Evolutionary conservation across 1,140 invertebrate species (phyloP).

Genomic region (Halyomorpha halys): DNA sequence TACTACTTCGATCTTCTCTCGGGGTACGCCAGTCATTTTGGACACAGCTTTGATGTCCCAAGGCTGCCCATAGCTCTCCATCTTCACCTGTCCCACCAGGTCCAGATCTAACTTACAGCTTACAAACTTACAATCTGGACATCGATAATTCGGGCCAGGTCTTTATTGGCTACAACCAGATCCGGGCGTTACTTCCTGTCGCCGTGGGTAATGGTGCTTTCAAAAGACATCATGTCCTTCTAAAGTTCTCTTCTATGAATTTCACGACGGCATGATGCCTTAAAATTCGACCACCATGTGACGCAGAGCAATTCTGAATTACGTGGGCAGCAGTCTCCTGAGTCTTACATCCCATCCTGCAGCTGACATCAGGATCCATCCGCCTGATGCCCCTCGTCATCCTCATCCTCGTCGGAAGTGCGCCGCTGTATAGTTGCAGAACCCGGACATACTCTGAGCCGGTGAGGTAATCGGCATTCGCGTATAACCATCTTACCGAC

Average conservation of each 20-base stretch:
- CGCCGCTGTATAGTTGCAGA: no score
- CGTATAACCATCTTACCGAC: no score
- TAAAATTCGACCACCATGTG: not conserved
- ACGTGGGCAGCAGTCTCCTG: constrained; percentile 1
- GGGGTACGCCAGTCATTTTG: not conserved
- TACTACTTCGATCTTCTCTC: not conserved
- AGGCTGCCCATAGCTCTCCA: not conserved
- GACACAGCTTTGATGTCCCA: not conserved
- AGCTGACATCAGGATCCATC: not conserved
- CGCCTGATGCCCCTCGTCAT: no score
- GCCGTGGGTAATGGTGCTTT: not conserved
- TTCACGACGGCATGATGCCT: not conserved
- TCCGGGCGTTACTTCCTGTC: not conserved
- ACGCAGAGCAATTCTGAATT: not conserved
- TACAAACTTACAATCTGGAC: not conserved
- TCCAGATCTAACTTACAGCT: not conserved
- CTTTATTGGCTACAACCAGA: not conserved
- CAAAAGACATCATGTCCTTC: not conserved
- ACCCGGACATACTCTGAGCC: no score
- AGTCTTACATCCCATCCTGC: not conserved
- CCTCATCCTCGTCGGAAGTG: no score
- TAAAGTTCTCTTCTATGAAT: not conserved
- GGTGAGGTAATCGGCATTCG: no score
- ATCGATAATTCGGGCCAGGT: not conserved
- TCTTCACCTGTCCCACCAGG: not conserved